Percentiles rank a stretch among this genome's conserved stretches.
These are phyloP conservation scores for Lophius piscatorius DNA, from an alignment of 2,113 vertebrate genomes.

Conservation along the genomic window DNA sequence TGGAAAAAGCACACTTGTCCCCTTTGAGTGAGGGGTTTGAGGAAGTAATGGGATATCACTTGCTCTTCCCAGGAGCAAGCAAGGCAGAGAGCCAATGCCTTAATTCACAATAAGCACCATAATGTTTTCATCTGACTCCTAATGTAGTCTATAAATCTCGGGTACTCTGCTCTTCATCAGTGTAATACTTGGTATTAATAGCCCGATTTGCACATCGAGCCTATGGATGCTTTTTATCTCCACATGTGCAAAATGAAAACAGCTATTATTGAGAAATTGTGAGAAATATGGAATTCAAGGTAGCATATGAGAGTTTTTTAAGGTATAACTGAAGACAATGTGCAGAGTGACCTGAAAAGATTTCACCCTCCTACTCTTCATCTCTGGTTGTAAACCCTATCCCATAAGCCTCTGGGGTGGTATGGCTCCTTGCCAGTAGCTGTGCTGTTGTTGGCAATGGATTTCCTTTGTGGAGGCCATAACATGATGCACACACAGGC, in stretches of 20 bases:
- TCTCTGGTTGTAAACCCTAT: constrained; percentile 70
- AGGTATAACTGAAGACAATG: constrained; percentile 53
- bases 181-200: constrained; percentile 59
- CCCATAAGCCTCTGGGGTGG: constrained; percentile 75
- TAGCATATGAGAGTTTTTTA: constrained; percentile 41
- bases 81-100: constrained; percentile 62
- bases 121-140: constrained; percentile 71
- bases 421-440: constrained; percentile 76
- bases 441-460: constrained; percentile 80
- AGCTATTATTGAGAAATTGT: constrained; percentile 31
- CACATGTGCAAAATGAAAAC: constrained; percentile 44
- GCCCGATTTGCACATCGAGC: constrained; percentile 41
- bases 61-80: constrained; percentile 68
- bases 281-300: constrained; percentile 40
- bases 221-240: constrained; percentile 41
- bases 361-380: constrained; percentile 61
- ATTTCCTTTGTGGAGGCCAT: constrained; percentile 77
- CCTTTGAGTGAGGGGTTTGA: constrained; percentile 64
- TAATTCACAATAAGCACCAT: constrained; percentile 70
- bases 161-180: constrained; percentile 67
- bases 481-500: constrained; percentile 75
- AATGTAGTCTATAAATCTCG: constrained; percentile 74
- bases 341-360: constrained; percentile 58
- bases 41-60: constrained; percentile 66
- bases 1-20: constrained; percentile 78